Percentiles rank a stretch among this genome's conserved stretches.
Evolutionary conservation across 2,113 vertebrate genomes (phyloP).

Genomic region (Cochlearius cochlearius): DNA sequence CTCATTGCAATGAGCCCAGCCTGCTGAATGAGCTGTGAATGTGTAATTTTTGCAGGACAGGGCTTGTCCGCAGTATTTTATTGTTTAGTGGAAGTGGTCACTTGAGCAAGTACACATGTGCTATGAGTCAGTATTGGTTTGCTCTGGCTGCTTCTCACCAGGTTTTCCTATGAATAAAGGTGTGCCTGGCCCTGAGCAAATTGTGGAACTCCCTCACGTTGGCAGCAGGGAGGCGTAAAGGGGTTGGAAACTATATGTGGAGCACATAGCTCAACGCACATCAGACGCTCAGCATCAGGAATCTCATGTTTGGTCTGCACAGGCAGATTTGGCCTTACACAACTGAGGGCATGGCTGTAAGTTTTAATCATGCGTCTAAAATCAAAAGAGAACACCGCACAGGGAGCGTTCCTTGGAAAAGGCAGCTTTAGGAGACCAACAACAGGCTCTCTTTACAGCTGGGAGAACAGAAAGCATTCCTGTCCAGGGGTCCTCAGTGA

Average conservation of each 20-base stretch:
- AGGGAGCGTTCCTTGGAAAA: neutral
- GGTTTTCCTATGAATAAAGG: slow-evolving; percentile 29
- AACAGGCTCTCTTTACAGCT: neutral
- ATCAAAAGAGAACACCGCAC: neutral
- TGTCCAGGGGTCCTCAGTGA: neutral
- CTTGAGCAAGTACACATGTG: neutral
- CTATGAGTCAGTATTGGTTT: slow-evolving; percentile 36
- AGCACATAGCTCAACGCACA: neutral
- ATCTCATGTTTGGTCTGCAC: neutral
- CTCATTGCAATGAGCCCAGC: neutral
- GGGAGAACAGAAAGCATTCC: neutral
- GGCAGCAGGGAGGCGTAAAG: slow-evolving; percentile 11
- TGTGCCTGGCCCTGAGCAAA: slow-evolving; percentile 46
- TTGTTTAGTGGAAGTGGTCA: slow-evolving; percentile 56
- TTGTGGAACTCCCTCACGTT: slow-evolving; percentile 59
- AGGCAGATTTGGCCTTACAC: slow-evolving; percentile 8
- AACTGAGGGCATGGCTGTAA: neutral
- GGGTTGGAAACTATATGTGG: neutral
- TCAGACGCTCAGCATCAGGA: slow-evolving; percentile 8
- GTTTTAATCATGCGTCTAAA: slow-evolving; percentile 5
- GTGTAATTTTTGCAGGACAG: slow-evolving; percentile 31
- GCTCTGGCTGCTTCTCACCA: slow-evolving; percentile 22
- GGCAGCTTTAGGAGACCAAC: neutral
- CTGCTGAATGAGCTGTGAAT: neutral
- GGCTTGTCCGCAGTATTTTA: slow-evolving; percentile 1